These are phyloP conservation scores for Blastomussa wellsi DNA, from an alignment of 92 coral and sea anemone genomes.

Conservation along the genomic window DNA sequence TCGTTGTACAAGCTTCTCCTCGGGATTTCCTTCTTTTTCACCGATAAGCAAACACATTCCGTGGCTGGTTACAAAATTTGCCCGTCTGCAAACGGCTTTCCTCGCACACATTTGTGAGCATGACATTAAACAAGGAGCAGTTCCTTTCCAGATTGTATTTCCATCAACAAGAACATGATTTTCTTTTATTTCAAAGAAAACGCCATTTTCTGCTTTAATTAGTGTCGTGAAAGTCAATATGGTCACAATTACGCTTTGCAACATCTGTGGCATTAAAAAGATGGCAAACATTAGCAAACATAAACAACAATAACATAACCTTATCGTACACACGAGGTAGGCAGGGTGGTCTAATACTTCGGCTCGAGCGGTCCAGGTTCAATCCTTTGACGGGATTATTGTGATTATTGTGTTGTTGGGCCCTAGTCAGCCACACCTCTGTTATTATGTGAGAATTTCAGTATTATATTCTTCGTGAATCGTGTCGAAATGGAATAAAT, in stretches of 20 bases:
- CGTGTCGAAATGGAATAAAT: too few species aligned
- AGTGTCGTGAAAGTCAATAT: not conserved
- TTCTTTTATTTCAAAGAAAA: slow-evolving; percentile 19
- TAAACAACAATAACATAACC: too few species aligned
- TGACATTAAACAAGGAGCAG: not conserved
- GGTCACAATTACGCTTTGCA: not conserved
- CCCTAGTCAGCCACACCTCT: too few species aligned
- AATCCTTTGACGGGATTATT: too few species aligned
- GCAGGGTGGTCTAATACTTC: too few species aligned
- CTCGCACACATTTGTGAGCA: slow-evolving; percentile 30
- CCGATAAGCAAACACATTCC: slow-evolving; percentile 9
- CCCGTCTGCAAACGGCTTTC: slow-evolving; percentile 1
- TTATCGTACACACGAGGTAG: too few species aligned
- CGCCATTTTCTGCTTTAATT: slow-evolving; percentile 5
- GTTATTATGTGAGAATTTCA: too few species aligned
- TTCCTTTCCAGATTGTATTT: slow-evolving; percentile 13
- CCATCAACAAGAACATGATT: not conserved
- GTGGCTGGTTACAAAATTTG: not conserved
- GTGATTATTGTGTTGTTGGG: too few species aligned
- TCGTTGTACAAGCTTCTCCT: not conserved
- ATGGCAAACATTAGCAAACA: too few species aligned
- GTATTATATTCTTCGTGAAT: too few species aligned
- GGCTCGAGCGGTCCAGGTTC: too few species aligned
- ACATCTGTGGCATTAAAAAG: not conserved
- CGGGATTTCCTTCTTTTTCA: too few species aligned